Base-by-base conservation (phyloP, 1,140 invertebrate genomes). In the Teleogryllus occipitalis region DNA sequence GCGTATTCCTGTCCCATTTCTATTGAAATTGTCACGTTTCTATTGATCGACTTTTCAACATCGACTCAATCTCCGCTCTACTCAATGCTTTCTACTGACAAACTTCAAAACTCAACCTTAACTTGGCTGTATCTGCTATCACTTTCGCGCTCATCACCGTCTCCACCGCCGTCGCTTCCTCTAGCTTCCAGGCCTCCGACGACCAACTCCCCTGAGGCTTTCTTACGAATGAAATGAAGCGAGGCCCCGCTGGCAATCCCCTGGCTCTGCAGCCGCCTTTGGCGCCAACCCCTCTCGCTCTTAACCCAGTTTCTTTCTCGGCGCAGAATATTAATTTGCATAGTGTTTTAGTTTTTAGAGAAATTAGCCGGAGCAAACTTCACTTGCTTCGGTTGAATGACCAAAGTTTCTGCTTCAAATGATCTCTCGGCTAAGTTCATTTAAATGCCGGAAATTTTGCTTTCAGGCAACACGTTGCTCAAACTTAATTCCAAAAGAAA, bases 271-370 rank as follows among this genome's bases (percentile, higher is more conserved):
- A 54, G 15, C 49, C 15, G 8, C 49, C 49, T 54, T 15, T 54
- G 8, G 8, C 54, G 10, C 54, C 54, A 14, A 18, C 54, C 54
- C 2, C 54, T 18, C 54, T 65, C 54, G 18, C 54, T 65, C 54
- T 65, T 65, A 65, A 65, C 54, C 54, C 54, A 65, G 54, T 65
- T 65, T 7, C 54, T 65, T 65, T 65, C 54, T 39, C 27, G 1
- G 27, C 27, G 27, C 10, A 65, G 54, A 65, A 18, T 14, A 65
- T 65, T 65, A 65, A 65, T 65, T 65, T 65, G 54, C 54, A 65
- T 65, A 65, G 54, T 65, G 54, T 65, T 65, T 65, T 65, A 65
- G 54, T 65, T 65, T 65, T 65, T 65, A 65, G 54, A 65, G 54
- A 65, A 65, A 65, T 65, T 65, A 65, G 18, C 18, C 18, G 2